A percentile compares a stretch with the other conserved stretches of the same genome.
phyloP scores from a whole-genome alignment of 1,140 invertebrate species.

The Drosophila santomea region DNA sequence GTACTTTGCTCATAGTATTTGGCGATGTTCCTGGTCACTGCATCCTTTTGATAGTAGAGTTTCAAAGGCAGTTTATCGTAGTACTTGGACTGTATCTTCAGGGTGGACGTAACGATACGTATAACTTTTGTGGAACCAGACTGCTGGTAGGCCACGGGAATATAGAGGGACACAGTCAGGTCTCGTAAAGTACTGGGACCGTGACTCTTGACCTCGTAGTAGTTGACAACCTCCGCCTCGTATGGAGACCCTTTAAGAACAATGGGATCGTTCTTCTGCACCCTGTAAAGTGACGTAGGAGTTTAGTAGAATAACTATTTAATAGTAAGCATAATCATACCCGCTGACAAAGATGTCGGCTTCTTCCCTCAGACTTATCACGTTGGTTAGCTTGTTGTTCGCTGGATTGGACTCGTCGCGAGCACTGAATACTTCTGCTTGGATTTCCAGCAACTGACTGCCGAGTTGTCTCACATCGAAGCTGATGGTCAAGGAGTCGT shows the following conservation, averaged over 20 bases:
- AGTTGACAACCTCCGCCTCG: constrained; percentile 62
- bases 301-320: background rate
- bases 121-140: constrained; percentile 49
- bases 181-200: constrained; percentile 73
- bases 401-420: constrained; percentile 76
- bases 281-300: constrained; percentile 31
- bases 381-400: constrained; percentile 70
- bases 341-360: constrained; percentile 84
- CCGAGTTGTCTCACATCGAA: constrained; percentile 77
- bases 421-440: constrained; percentile 82
- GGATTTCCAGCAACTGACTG: constrained; percentile 61
- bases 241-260: constrained; percentile 67
- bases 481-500: constrained; percentile 71
- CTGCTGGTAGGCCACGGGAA: constrained; percentile 72
- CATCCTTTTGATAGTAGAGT: constrained; percentile 66
- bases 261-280: constrained; percentile 55
- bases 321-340: constrained; percentile 58
- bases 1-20: constrained; percentile 9
- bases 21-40: constrained; percentile 56
- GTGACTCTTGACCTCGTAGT: constrained; percentile 76
- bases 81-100: constrained; percentile 70
- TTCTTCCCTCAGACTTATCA: constrained; percentile 80
- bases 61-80: constrained; percentile 60
- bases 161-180: constrained; percentile 66
- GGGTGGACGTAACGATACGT: constrained; percentile 64